A percentile compares a stretch with the other conserved stretches of the same genome.
Conservation (phyloP, 2,888 invertebrate species). For the Hedychridium roseum region DNA sequence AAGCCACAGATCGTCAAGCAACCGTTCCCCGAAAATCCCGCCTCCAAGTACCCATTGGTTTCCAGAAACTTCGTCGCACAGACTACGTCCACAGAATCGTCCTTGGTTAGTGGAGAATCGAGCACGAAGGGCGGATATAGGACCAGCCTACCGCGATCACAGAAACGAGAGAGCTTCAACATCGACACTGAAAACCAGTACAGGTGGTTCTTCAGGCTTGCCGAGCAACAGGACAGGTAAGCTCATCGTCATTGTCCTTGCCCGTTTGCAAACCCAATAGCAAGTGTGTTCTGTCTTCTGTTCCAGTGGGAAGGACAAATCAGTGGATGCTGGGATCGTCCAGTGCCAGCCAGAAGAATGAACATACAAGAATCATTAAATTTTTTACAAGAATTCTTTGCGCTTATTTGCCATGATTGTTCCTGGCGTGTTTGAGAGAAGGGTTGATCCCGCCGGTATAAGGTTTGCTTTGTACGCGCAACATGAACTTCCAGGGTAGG, state of each 20-base stretch:
- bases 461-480: no score
- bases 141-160: conserved; percentile 5
- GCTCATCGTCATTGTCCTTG: no score
- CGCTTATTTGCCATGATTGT: neutral
- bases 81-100: neutral
- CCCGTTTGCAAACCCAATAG: no score
- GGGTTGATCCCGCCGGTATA: neutral
- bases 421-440: neutral
- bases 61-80: neutral
- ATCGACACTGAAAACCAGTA: conserved; percentile 24
- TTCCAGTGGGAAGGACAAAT: no score
- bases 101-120: neutral
- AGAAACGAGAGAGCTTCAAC: conserved; percentile 27
- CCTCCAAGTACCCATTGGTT: neutral
- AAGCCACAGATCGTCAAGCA: neutral
- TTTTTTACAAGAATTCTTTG: neutral
- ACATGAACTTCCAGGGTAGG: conserved; percentile 6
- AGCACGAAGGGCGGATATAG: neutral
- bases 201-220: conserved; percentile 30
- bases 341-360: no score
- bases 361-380: no score
- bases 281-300: neutral
- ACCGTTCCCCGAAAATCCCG: neutral
- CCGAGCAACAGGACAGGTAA: no score
- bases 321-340: no score